Base-by-base conservation (phyloP, 2,888 invertebrate species). In the Scotopteryx bipunctaria region DNA sequence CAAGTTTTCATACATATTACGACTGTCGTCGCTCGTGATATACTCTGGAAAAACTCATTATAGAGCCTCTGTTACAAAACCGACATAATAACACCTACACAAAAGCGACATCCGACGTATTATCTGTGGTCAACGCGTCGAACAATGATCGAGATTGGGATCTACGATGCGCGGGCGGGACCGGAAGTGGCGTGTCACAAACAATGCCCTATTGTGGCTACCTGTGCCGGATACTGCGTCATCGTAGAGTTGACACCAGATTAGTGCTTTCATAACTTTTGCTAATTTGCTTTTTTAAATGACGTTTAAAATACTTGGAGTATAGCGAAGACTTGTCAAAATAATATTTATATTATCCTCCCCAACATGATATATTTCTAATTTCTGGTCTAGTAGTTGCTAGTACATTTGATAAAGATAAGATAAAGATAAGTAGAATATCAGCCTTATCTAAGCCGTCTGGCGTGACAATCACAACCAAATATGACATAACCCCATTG, bases 191-290 rank as follows among this genome's bases (percentile, higher is more conserved):
- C 46, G 58, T 73, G 76, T 75, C 73, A 67, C 73, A 78, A 70
- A 87, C 87, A 88, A 87, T 86, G 72, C 78, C 49, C 84, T 73
- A 87, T 88, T 89, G 87, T 87, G 76, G 73, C 63, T 77, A 81
- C 82, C 81, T 64, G 61, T 55, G 5, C 31, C 40, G 42, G 42
- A 32, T 23, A 63, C 73, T 61, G 67, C 71, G 71, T 70, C 73
- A 77, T 74, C 68, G 9, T 1, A 16, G 15, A 11, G 5, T 11
- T 3, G 27, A 31, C 15, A 27, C 11, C 11, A 27, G 25, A 4
- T 11, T 27, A 2, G 19, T 19, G 5, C 3, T 6, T 19, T 19
- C 19, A 19, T 4, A 6, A 19, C 6, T n/a, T n/a, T n/a, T n/a
- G n/a, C n/a, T n/a, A n/a, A n/a, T n/a, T n/a, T n/a, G n/a, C n/a